Conservation (phyloP, 2,797 vertebrate genomes). For the Myoxocephalus aenaeus region DNA sequence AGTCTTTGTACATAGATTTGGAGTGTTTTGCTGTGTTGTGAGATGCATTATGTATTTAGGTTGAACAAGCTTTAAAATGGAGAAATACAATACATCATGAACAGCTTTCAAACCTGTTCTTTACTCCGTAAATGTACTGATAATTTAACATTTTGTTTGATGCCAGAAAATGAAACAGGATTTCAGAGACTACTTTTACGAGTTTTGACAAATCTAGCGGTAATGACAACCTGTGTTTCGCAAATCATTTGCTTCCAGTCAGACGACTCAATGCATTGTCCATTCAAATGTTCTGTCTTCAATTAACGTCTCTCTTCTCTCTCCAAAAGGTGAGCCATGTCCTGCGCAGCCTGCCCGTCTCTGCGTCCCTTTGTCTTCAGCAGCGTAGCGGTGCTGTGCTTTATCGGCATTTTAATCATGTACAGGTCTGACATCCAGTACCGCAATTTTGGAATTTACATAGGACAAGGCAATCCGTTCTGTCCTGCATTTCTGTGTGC, state of each 20-base stretch:
- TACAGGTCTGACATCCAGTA: conserved; percentile 15
- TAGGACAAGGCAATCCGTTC: no score
- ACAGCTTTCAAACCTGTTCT: neutral
- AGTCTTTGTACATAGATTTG: no score
- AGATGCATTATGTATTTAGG: no score
- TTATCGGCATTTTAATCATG: neutral
- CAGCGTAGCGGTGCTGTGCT: neutral
- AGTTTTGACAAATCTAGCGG: no score
- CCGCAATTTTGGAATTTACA: neutral
- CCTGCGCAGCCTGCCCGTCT: rapidly evolving
- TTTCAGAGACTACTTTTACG: no score
- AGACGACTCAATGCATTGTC: no score
- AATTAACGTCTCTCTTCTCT: neutral
- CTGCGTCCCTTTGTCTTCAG: neutral
- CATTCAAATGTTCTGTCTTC: neutral
- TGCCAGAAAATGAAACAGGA: no score
- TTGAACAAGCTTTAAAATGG: no score
- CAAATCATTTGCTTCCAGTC: no score
- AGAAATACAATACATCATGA: neutral
- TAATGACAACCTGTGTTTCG: no score
- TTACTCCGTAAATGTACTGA: neutral
- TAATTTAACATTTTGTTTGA: no score
- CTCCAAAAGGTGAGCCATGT: conserved; percentile 21
- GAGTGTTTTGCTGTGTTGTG: no score
- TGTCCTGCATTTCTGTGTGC: neutral